These are phyloP conservation scores for Protula sp. DNA, from an alignment of 2,888 invertebrate species.

Conservation along the genomic window DNA sequence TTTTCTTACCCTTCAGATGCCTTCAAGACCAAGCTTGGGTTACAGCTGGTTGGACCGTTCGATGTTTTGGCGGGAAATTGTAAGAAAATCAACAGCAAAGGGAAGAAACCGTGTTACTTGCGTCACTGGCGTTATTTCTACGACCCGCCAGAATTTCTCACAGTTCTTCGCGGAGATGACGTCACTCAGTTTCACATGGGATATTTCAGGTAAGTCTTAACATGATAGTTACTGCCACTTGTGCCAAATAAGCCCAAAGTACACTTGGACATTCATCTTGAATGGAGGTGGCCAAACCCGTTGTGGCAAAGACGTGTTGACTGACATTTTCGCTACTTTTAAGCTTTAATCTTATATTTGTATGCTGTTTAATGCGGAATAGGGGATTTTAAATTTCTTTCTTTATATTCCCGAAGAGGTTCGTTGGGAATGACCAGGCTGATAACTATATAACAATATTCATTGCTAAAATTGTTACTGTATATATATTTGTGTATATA, in stretches of 20 bases:
- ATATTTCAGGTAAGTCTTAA: constrained; percentile 65
- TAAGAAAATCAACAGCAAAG: constrained; percentile 29
- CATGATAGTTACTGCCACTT: background rate
- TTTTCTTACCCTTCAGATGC: too few species aligned
- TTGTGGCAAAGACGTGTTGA: too few species aligned
- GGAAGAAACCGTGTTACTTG: constrained; percentile 62
- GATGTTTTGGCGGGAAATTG: constrained; percentile 64
- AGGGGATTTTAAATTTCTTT: too few species aligned
- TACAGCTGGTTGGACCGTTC: constrained; percentile 79
- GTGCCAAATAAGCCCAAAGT: background rate
- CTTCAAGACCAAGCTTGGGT: constrained; percentile 62
- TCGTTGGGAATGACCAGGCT: too few species aligned
- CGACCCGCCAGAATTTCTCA: constrained; percentile 91
- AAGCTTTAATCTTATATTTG: too few species aligned
- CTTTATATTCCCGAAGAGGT: too few species aligned
- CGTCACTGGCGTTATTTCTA: constrained; percentile 85
- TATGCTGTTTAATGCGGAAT: too few species aligned
- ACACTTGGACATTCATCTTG: background rate
- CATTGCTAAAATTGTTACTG: too few species aligned
- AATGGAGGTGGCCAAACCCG: background rate
- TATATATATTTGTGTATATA: too few species aligned
- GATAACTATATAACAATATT: too few species aligned
- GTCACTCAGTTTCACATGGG: constrained; percentile 77
- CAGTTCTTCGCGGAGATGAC: constrained; percentile 57
- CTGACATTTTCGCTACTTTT: too few species aligned